Conservation (phyloP, 2,797 vertebrate genomes). For the Lophotriccus pileatus region DNA sequence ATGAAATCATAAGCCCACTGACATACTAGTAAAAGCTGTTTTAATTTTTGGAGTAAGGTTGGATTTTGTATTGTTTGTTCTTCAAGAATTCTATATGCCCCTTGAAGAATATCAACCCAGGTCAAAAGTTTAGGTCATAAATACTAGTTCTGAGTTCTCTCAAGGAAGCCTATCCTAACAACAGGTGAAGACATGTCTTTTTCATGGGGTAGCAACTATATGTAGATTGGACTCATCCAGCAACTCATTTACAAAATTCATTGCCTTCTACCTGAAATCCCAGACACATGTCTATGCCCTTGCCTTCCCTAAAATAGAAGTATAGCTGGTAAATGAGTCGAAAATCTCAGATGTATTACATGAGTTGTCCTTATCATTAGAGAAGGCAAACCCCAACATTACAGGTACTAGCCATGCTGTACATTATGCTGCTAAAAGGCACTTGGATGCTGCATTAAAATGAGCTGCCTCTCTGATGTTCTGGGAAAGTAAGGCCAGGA, state of each 20-base stretch:
- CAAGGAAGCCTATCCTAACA: neutral
- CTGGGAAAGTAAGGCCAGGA: neutral
- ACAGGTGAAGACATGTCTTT: neutral
- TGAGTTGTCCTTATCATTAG: neutral
- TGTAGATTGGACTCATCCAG: neutral
- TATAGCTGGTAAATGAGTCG: neutral
- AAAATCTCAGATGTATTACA: neutral
- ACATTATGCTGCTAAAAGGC: neutral
- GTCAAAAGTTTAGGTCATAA: neutral
- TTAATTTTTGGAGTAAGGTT: neutral
- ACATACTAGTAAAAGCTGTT: neutral
- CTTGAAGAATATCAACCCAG: neutral
- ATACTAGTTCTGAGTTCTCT: neutral
- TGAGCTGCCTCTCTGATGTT: neutral
- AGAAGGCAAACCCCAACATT: accelerated
- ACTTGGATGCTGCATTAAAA: neutral
- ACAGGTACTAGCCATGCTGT: neutral
- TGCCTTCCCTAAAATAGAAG: neutral
- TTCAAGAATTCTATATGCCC: neutral
- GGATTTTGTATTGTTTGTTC: neutral
- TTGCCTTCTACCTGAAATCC: neutral
- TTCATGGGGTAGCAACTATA: neutral
- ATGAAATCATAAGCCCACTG: neutral
- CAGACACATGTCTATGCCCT: neutral
- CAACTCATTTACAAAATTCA: neutral